Evolutionary conservation across 2,888 invertebrate genomes (phyloP), one percentile per base, ranked within the genome.

Genomic region (Hemaris fuciformis): DNA sequence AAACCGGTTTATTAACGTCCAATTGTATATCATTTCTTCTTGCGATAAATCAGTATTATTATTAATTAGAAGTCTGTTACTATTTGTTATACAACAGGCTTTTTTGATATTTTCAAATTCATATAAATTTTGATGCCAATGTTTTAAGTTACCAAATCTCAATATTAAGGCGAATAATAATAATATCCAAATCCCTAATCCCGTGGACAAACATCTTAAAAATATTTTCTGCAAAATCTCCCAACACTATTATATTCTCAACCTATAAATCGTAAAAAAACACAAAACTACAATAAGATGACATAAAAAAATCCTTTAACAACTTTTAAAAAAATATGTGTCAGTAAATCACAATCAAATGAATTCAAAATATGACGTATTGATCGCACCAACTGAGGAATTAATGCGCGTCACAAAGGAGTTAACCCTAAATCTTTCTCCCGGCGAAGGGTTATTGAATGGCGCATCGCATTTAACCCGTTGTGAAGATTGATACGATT

Each of bases 401-500:
- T 53, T 53, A 53, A 53, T 53, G 53, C 31, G 18, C 31, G 10
- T 18, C 31, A 53, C 53, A 53, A 53, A 53, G 31, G 31, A 38
- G 13, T 80, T 83, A 84, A 87, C 90, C 53, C 53, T 53, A 53
- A 48, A 18, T 27, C 27, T 31, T 18, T 27, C n/a, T n/a, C n/a
- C n/a, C n/a, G n/a, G n/a, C 15, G 53, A 18, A 53, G 53, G 53
- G 53, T 53, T 53, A 53, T 53, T 53, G 87, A 89, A 88, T 82
- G 80, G 73, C 73, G 74, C 80, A 80, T 83, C 85, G 78, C 82
- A 84, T 84, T 82, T 88, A 91, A 91, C 92, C 91, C 88, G 91
- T 91, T 91, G 88, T 81, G 83, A 83, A 85, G 83, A 91, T 92
- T 89, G 90, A 91, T 89, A 84, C 76, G 80, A 81, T 83, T 83